Base-by-base conservation (phyloP, 2,888 invertebrate species). In the Hyppa rectilinea region DNA sequence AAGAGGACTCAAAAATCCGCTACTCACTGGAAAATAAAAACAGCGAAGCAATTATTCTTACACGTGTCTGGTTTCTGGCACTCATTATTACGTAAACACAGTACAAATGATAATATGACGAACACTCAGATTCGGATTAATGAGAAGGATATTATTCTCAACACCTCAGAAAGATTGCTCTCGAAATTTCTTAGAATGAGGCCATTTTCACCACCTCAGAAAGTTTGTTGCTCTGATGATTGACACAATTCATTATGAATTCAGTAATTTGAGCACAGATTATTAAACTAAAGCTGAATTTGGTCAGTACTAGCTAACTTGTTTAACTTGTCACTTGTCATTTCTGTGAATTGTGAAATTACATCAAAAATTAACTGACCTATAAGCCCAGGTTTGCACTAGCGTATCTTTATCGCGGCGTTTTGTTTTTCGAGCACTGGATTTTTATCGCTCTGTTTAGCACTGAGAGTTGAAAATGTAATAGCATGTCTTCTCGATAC, bases 291-390 rank as follows among this genome's bases (percentile, higher is more conserved):
- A 47, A 58, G 10, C 60, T 23, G 17, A 38, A 36, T 50, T 64
- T 71, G 31, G 17, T 9, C 14, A 23, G 43, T 7, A 31, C 0
- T 12, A 72, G 38, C 47, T 31, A 72, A 43, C 47, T 31, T 12
- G 61, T 78, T 72, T 53, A 47, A 65, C 29, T n/a, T 49, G 56
- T 45, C 31, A 31, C 52, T 26, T 49, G n/a, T n/a, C n/a, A 40
- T 43, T 78, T 60, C 23, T 45, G n/a, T 5, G 36, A 71, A 71
- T 34, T 59, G 5, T 10, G 23, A 56, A 71, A 60, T 52, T 36
- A n/a, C 14, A 40, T 49, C 20, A 71, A 45, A 52, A 60, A 49
- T 49, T 64, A 47, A 63, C n/a, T 20, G n/a, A 40, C 26, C 40
- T 59, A n/a, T 20, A 29, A 20, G 5, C 14, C 47, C 50, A 20